phyloP scores from a whole-genome alignment of 1,140 invertebrate species.

The Neomicropteryx cornuta region DNA sequence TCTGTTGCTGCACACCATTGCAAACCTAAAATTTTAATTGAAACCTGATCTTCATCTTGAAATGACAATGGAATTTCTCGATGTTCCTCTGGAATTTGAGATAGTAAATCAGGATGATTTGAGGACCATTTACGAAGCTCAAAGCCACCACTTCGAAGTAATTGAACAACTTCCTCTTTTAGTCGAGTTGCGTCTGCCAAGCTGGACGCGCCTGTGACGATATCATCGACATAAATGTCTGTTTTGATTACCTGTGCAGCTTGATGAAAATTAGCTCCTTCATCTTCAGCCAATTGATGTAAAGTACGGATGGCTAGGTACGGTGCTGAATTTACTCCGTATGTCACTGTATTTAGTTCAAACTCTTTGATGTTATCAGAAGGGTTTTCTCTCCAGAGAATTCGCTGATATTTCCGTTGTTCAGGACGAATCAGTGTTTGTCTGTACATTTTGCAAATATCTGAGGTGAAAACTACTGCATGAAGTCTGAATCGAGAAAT shows the following conservation, averaged over 20 bases:
- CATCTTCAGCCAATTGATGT: slow-evolving; percentile 7
- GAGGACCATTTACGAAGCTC: slow-evolving; percentile 15
- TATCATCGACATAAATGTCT: slow-evolving; percentile 21
- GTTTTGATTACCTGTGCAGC: slow-evolving; percentile 12
- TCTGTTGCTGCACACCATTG: not conserved
- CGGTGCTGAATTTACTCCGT: slow-evolving; percentile 17
- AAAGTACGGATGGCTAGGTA: slow-evolving; percentile 16
- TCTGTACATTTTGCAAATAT: slow-evolving; percentile 28
- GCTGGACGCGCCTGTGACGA: slow-evolving; percentile 9
- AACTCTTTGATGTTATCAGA: slow-evolving; percentile 11
- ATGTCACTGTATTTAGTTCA: slow-evolving; percentile 20
- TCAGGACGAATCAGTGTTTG: slow-evolving; percentile 21
- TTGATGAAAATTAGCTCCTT: slow-evolving; percentile 5
- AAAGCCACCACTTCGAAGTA: slow-evolving; percentile 12
- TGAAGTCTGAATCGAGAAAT: slow-evolving; percentile 13
- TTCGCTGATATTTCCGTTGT: slow-evolving; percentile 21
- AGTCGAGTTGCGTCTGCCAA: slow-evolving; percentile 2
- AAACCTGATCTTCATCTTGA: not conserved
- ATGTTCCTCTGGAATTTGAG: not conserved
- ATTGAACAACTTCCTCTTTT: not conserved
- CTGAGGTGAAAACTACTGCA: slow-evolving; percentile 12
- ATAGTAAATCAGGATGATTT: slow-evolving; percentile 1
- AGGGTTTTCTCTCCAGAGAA: slow-evolving; percentile 21
- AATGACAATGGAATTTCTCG: not conserved
- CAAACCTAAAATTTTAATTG: not conserved